Percentiles rank a stretch among this genome's conserved stretches.
These are phyloP conservation scores for Epistrophe eligans DNA, from an alignment of 2,888 invertebrate species.

Conservation along the genomic window DNA sequence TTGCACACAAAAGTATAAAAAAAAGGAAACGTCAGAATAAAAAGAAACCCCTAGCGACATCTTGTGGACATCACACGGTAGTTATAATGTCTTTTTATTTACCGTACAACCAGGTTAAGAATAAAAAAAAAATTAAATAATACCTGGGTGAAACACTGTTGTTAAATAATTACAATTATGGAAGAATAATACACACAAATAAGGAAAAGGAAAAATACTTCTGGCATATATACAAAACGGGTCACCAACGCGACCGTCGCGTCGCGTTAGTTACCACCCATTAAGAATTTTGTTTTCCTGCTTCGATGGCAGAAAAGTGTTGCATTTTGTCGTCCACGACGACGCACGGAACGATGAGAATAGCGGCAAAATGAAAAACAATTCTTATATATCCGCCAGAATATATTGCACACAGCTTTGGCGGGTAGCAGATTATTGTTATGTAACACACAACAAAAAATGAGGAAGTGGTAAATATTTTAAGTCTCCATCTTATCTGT, in stretches of 20 bases:
- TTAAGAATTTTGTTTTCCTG: slow-evolving; percentile 68
- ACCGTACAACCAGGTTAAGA: slow-evolving; percentile 61
- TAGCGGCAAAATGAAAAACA: slow-evolving; percentile 8
- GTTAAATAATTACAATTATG: slow-evolving; percentile 66
- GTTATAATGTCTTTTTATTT: slow-evolving; percentile 16
- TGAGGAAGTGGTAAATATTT: slow-evolving; percentile 61
- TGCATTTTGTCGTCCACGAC: not conserved
- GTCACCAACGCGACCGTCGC: not conserved
- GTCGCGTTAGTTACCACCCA: slow-evolving; percentile 41
- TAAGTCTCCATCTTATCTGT: slow-evolving; percentile 52
- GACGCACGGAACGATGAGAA: not conserved
- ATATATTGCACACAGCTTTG: slow-evolving; percentile 32
- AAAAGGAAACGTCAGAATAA: slow-evolving; percentile 49
- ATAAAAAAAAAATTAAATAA: slow-evolving; percentile 37
- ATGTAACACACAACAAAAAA: slow-evolving; percentile 48
- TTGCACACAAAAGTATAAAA: not conserved
- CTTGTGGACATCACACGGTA: slow-evolving; percentile 19
- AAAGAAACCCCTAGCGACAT: slow-evolving; percentile 23
- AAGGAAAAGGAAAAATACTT: slow-evolving; percentile 25
- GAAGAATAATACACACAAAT: slow-evolving; percentile 23
- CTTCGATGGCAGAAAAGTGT: slow-evolving; percentile 43
- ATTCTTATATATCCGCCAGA: slow-evolving; percentile 33
- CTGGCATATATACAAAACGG: slow-evolving; percentile 11
- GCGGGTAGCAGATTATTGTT: slow-evolving; percentile 25
- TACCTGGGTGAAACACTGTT: slow-evolving; percentile 33